Base-by-base conservation (phyloP, 2,888 invertebrate species). In the Orchesellides sinensis region DNA sequence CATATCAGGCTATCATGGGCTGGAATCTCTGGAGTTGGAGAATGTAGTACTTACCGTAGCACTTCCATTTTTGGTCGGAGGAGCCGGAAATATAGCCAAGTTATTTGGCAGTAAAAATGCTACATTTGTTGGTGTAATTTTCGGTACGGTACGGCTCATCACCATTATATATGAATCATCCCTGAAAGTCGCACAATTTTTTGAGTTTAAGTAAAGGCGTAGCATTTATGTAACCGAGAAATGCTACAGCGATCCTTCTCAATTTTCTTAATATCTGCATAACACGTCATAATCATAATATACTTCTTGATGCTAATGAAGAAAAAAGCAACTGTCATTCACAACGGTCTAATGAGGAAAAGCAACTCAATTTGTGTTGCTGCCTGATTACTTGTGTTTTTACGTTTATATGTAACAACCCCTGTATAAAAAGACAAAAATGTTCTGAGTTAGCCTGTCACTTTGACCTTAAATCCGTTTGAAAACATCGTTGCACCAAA, bases 41-140 rank as follows among this genome's bases (percentile, higher is more conserved):
- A 35, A 19, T 47, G n/a, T n/a, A 40, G 54, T 63, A 52, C 49
- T 45, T 79, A 19, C 47, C 56, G 17, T 27, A 54, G 32, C 47
- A 21, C 25, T 78, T 32, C 79, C 80, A 65, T 72, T 65, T 80
- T 72, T 72, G 80, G 80, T 65, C 21, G 32, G 47, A 72, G 45
- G 29, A 49, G 68, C 25, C 56, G 78, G 52, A 80, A 80, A 72
- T 72, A 66, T 66, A 66, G 80, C 52, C 72, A 80, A 72, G 65
- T 80, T n/a, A n/a, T n/a, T n/a, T 72, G 65, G 80, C 80, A 73
- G 65, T 72, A 59, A 72, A 59, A 72, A 12, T 59, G 45, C 29
- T 72, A 40, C 32, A 69, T 35, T 69, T 69, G 27, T 59, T 59
- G 59, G 59, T 29, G 29, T 49, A 49, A 17, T 17, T 17, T 35